These are phyloP conservation scores for Notospermus geniculatus DNA, from an alignment of 1,140 invertebrate genomes.

Conservation along the genomic window DNA sequence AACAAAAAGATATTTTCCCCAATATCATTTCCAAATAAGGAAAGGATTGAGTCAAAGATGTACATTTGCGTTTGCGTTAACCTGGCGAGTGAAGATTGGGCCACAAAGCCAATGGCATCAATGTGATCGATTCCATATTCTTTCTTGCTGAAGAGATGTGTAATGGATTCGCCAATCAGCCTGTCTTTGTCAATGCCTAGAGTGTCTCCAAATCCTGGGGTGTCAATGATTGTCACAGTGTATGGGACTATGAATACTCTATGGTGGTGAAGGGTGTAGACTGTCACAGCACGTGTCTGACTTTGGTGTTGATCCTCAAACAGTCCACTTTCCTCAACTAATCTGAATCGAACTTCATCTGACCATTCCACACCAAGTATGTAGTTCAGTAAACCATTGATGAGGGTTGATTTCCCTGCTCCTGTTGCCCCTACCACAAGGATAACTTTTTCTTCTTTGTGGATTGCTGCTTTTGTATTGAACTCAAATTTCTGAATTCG, in stretches of 20 bases:
- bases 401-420: too few species aligned
- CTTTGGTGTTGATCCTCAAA: slow-evolving; percentile 19
- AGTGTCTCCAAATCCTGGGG: slow-evolving; percentile 23
- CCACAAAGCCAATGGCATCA: slow-evolving; percentile 27
- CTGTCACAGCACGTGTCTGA: slow-evolving; percentile 28
- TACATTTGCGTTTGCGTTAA: slow-evolving; percentile 19
- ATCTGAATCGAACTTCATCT: slow-evolving; percentile 15
- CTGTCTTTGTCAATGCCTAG: slow-evolving; percentile 27
- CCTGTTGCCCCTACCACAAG: too few species aligned
- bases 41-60: slow-evolving; percentile 31
- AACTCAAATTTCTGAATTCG: too few species aligned
- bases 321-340: slow-evolving; percentile 16
- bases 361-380: slow-evolving; percentile 18
- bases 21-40: slow-evolving; percentile 35
- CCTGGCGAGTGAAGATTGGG: slow-evolving; percentile 2
- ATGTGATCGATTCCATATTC: slow-evolving; percentile 26
- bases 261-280: slow-evolving; percentile 19
- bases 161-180: slow-evolving; percentile 27
- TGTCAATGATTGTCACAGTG: neutral
- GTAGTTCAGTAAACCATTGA: slow-evolving; percentile 13
- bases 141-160: slow-evolving; percentile 21
- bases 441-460: too few species aligned
- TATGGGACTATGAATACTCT: neutral
- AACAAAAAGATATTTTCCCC: slow-evolving; percentile 29
- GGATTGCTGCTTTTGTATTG: too few species aligned